Base-by-base conservation (phyloP, 2,797 vertebrate genomes). In the Erethizon dorsatum region DNA sequence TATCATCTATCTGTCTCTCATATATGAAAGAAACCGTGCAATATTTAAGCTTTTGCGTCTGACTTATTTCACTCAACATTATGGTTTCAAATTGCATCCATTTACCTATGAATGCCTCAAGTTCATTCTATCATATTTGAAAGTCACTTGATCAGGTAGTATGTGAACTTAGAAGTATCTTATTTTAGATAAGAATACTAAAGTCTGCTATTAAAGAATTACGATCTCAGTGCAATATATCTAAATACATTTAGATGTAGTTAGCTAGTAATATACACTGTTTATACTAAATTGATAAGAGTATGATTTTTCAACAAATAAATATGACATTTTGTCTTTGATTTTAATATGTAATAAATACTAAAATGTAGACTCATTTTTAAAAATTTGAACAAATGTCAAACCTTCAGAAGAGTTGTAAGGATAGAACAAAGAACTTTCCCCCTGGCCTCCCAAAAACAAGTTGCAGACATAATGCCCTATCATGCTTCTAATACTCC, bases 151-250 rank as follows among this genome's bases (percentile, higher is more conserved):
- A 69, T 88, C 41, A 93, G 22, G 41, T 52, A 52, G 18, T 73
- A 45, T 65, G 37, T 79, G 20, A 88, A 47, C 10, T 80, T 78
- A 50, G 93, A 88, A 77, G 37, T 14, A 56, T 71, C 33, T 79
- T 57, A 87, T 73, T 91, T 93, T 94, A 67, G 50, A 59, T 67
- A 73, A 83, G n/a, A 59, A 75, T 91, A 59, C 78, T 85, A 84
- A 91, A 52, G 11, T 26, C 84, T 88, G 20, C 1, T 54, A 12
- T 71, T 73, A 73, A 57, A 56, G 52, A 57, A 57, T 45, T 52
- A 18, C 12, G 63, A 17, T 85, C 20, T 83, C 93, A 93, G 83
- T 71, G 47, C 83, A 83, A 88, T 67, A 59, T 11, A 83, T 47
- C 14, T 88, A 78, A 69, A 52, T 37, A 28, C 18, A 61, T 88